These are phyloP conservation scores for Oreochromis aureus DNA, from an alignment of 2,113 vertebrate genomes.

Conservation along the genomic window DNA sequence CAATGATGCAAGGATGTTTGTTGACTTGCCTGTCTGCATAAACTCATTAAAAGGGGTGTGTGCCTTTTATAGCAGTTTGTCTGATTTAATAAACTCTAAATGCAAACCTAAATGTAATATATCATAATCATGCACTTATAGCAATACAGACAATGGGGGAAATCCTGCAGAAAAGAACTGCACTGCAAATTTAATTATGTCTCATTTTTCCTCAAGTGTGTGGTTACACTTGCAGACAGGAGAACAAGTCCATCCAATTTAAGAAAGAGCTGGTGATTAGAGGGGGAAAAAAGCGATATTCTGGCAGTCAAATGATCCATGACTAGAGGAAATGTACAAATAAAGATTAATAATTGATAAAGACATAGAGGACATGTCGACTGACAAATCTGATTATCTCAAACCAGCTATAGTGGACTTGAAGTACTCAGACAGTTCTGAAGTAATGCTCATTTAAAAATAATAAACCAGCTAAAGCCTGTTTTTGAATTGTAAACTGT, in stretches of 20 bases:
- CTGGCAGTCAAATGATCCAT: constrained; percentile 15
- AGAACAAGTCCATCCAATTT: not conserved
- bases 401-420: constrained; percentile 31
- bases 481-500: not conserved
- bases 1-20: not conserved
- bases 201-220: not conserved
- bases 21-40: constrained; percentile 32
- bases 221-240: not conserved
- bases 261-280: not conserved
- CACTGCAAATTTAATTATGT: not conserved
- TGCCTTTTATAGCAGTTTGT: constrained; percentile 12
- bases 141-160: not conserved
- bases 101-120: not conserved
- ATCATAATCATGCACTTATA: not conserved
- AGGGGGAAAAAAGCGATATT: not conserved
- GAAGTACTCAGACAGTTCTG: not conserved
- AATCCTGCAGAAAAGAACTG: not conserved
- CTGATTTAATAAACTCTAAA: not conserved
- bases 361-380: constrained; percentile 20
- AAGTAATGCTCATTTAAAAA: not conserved
- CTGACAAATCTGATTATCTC: constrained; percentile 49
- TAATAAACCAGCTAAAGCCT: not conserved
- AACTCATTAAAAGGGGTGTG: not conserved
- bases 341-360: constrained; percentile 51
- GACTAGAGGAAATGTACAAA: constrained; percentile 29